Base-by-base conservation (phyloP, 2,888 invertebrate species). In the Cyclophora albipunctata region DNA sequence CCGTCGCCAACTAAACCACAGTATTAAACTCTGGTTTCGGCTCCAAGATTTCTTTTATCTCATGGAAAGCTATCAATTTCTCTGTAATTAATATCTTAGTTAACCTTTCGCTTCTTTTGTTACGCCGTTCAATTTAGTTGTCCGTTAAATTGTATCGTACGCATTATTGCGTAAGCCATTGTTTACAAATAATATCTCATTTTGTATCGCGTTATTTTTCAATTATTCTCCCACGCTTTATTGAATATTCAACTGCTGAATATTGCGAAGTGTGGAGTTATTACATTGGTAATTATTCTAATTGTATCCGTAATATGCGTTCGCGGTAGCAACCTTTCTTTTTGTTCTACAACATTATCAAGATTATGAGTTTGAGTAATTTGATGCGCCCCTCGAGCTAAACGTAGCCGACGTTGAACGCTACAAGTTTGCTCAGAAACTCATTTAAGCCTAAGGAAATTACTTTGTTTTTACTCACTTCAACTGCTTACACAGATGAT, bases 261-360 rank as follows among this genome's bases (percentile, higher is more conserved):
- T 65, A 66, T 68, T 71, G 69, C 73, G 62, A 65, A 69, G 67
- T 64, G 64, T 55, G 52, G 52, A 60, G 60, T 67, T 65, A 65
- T 69, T 75, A 70, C 71, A 71, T 67, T 67, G 68, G 70, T 78
- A 70, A 78, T 81, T 81, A 81, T 80, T 80, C 69, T 75, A 80
- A 83, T 78, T 65, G 54, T 63, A 61, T 63, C 66, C 67, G 67
- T 74, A 73, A 75, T 69, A 62, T 55, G 59, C 59, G 61, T 67
- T 66, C 64, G 67, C 64, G 65, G 63, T 60, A 57, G 62, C 64
- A 69, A 69, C 66, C 66, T 70, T 75, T 74, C 64, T 67, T 75
- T 76, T 71, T 74, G 66, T 64, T 67, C 64, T 53, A 64, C 66
- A 64, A 58, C 54, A 60, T 68, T 71, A 73, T 72, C 63, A 64